These are phyloP conservation scores for Podilymbus podiceps DNA, from an alignment of 2,113 vertebrate genomes.

Conservation along the genomic window DNA sequence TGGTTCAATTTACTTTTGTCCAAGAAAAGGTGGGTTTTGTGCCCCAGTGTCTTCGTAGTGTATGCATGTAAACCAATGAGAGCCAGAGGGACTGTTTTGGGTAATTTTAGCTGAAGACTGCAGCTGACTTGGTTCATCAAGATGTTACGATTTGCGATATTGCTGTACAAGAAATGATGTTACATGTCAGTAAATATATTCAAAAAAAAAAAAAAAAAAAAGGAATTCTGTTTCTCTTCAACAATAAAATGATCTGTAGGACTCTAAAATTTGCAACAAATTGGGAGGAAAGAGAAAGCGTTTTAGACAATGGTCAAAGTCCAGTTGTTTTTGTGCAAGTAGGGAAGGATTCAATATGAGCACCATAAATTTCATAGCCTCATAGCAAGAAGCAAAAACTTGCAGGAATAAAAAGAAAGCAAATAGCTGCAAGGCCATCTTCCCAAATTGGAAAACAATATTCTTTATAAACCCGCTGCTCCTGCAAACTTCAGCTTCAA, in stretches of 20 bases:
- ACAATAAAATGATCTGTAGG: background rate
- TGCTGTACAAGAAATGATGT: background rate
- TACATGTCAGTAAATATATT: background rate
- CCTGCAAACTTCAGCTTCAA: background rate
- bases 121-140: background rate
- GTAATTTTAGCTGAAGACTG: background rate
- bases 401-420: background rate
- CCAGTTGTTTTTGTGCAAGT: background rate
- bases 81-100: background rate
- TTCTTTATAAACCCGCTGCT: background rate
- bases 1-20: background rate
- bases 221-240: background rate
- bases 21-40: background rate
- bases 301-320: background rate
- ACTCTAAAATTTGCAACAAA: background rate
- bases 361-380: background rate
- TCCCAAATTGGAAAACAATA: background rate
- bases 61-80: background rate
- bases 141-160: background rate
- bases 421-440: background rate
- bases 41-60: background rate
- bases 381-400: background rate
- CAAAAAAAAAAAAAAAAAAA: background rate
- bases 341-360: background rate
- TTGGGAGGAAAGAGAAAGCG: background rate